Percentiles rank a stretch among this genome's conserved stretches.
These are phyloP conservation scores for Scolopax mira DNA, from an alignment of 2,113 vertebrate genomes.

Conservation along the genomic window DNA sequence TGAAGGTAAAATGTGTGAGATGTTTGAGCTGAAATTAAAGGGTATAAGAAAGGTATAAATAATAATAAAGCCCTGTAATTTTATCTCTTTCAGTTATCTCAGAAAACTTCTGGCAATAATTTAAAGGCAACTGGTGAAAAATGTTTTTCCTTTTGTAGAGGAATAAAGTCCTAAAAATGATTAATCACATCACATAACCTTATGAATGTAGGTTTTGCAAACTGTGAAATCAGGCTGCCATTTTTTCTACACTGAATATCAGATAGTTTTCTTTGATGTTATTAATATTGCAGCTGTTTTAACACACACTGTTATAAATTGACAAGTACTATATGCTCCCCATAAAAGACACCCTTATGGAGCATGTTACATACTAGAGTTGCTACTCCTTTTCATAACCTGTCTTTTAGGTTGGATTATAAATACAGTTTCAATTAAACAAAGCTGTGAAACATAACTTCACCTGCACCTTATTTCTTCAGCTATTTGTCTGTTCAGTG, in stretches of 20 bases:
- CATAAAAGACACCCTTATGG: neutral
- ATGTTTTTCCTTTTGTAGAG: neutral
- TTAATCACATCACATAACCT: neutral
- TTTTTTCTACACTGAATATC: neutral
- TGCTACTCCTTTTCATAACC: neutral
- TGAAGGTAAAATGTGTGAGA: neutral
- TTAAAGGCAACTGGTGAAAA: neutral
- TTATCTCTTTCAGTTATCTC: neutral
- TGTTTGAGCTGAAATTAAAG: slow-evolving; percentile 15
- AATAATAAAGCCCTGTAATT: neutral
- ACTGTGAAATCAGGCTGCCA: neutral
- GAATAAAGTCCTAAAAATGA: neutral
- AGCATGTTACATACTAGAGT: neutral
- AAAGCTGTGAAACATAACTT: neutral
- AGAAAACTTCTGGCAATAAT: neutral
- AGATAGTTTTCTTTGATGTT: neutral
- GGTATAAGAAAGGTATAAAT: neutral
- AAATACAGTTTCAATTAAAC: neutral
- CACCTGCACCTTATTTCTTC: neutral
- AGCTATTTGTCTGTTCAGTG: neutral
- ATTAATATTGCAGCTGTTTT: neutral
- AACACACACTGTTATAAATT: neutral
- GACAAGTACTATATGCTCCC: neutral
- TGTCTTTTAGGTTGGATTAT: neutral
- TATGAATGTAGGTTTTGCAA: neutral